Evolutionary conservation across 2,888 invertebrate species (phyloP).

Genomic region (Apodemia zela): DNA sequence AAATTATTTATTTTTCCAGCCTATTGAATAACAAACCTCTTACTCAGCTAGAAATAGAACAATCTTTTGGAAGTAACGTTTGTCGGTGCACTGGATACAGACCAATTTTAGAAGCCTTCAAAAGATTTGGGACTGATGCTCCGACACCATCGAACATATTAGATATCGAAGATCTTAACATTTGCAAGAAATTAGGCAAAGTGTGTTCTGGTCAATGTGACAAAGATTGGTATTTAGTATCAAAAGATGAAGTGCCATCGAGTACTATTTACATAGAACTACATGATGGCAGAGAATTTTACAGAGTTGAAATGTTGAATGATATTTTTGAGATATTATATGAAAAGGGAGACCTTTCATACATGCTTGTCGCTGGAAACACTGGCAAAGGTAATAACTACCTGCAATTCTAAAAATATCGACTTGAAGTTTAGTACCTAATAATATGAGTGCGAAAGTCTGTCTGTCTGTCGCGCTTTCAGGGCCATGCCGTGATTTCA

Average conservation of each 20-base stretch:
- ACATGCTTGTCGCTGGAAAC: conserved; percentile 86
- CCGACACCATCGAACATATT: conserved; percentile 58
- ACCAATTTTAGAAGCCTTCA: conserved; percentile 88
- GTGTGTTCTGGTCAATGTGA: conserved; percentile 30
- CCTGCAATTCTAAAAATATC: too few species aligned
- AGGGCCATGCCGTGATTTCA: too few species aligned
- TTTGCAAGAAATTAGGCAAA: conserved; percentile 36
- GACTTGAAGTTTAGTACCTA: too few species aligned
- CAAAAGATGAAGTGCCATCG: conserved; percentile 29
- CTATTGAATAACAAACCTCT: conserved; percentile 43
- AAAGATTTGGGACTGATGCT: conserved; percentile 84
- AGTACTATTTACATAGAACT: conserved; percentile 44
- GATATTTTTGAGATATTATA: conserved; percentile 73
- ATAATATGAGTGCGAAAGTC: too few species aligned
- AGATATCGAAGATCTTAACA: conserved; percentile 50
- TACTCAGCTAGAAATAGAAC: conserved; percentile 84
- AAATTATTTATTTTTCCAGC: conserved; percentile 32
- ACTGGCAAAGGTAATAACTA: conserved; percentile 86
- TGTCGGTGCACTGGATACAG: conserved; percentile 90
- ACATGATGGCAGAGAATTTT: conserved; percentile 68
- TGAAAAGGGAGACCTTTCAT: conserved; percentile 58
- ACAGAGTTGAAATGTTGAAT: conserved; percentile 65
- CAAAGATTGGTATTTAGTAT: conserved; percentile 42
- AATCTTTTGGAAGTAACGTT: conserved; percentile 87
- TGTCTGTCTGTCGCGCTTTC: too few species aligned